Conservation (phyloP, 1,140 invertebrate genomes). For the Cryptotermes secundus region DNA sequence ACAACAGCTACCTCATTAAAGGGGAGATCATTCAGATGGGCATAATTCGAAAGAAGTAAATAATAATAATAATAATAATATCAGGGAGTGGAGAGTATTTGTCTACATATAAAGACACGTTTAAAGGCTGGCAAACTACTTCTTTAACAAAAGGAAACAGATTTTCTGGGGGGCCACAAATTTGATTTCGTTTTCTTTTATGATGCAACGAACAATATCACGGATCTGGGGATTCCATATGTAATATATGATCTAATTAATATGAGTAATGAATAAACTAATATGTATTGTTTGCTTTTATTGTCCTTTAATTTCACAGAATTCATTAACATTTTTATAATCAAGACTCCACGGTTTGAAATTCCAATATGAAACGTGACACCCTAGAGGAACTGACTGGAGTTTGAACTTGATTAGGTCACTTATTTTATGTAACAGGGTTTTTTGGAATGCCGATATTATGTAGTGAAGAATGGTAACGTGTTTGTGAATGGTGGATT, state of each 20-base stretch:
- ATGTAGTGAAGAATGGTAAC: too few relatives aligned
- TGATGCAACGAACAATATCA: background rate
- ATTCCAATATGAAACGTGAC: too few relatives aligned
- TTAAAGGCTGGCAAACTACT: background rate
- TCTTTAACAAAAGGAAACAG: background rate
- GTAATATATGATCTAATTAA: background rate
- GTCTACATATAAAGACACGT: background rate
- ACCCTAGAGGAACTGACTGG: too few relatives aligned
- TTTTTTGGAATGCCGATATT: too few relatives aligned
- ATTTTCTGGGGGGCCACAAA: background rate
- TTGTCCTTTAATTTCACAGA: too few relatives aligned
- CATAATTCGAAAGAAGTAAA: background rate
- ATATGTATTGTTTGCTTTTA: background rate
- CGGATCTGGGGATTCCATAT: background rate
- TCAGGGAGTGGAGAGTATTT: background rate
- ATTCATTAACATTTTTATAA: too few relatives aligned
- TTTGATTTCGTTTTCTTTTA: background rate
- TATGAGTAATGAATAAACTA: background rate
- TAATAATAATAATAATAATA: slow-evolving; percentile 2
- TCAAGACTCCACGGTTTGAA: too few relatives aligned
- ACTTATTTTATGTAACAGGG: too few relatives aligned
- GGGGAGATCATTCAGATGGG: background rate
- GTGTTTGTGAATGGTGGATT: too few relatives aligned
- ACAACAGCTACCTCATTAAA: background rate
- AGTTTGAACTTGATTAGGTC: too few relatives aligned